phyloP scores from a whole-genome alignment of 1,140 invertebrate genomes.

The Drosophila seguyi region DNA sequence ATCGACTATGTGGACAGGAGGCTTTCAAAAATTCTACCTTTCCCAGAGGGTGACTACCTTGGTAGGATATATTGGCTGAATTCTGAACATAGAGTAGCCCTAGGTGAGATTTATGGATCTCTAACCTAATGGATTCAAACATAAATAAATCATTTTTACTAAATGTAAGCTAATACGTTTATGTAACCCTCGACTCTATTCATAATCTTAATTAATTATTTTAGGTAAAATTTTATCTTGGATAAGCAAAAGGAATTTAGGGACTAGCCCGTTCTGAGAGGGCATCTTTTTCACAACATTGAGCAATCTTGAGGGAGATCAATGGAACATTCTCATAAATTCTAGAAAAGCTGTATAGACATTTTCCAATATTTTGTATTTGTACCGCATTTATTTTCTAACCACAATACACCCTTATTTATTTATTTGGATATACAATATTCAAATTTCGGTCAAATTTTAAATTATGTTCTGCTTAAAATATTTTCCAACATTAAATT shows the following conservation, averaged over 20 bases:
- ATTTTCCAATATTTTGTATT: neutral
- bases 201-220: too few species aligned
- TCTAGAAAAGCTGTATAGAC: too few species aligned
- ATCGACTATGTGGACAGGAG: neutral
- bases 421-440: neutral
- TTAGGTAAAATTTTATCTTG: too few species aligned
- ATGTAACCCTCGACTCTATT: neutral
- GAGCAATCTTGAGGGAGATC: too few species aligned
- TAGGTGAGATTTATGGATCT: neutral
- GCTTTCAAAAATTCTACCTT: neutral
- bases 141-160: neutral
- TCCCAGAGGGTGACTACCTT: slow-evolving; percentile 4
- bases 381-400: neutral
- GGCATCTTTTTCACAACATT: too few species aligned
- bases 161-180: neutral
- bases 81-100: neutral
- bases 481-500: neutral
- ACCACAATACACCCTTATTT: neutral
- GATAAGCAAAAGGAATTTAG: too few species aligned
- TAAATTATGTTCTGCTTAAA: neutral
- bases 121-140: neutral
- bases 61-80: neutral
- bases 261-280: too few species aligned
- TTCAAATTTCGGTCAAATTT: neutral
- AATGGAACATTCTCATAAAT: too few species aligned